These are phyloP conservation scores for Hemicentrotus pulcherrimus DNA, from an alignment of 35 echinoderm and acorn worm species.

Conservation along the genomic window DNA sequence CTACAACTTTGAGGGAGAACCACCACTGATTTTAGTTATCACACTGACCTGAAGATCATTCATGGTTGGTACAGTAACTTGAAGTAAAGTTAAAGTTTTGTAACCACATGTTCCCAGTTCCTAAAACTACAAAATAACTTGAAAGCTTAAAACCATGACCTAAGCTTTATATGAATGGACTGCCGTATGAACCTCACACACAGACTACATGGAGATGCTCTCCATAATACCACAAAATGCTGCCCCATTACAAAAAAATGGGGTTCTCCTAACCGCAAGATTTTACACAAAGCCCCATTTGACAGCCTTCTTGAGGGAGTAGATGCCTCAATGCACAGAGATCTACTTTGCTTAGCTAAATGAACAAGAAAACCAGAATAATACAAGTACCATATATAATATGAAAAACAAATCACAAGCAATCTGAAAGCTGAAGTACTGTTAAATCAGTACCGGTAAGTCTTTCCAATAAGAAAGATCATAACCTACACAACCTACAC, in stretches of 20 bases:
- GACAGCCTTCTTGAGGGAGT: not conserved
- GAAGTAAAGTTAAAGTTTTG: no score
- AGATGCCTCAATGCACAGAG: not conserved
- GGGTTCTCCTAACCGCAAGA: not conserved
- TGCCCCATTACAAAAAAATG: not conserved
- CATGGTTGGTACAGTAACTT: no score
- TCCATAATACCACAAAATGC: not conserved
- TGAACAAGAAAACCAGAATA: not conserved
- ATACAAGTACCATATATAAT: not conserved
- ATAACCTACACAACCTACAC: no score
- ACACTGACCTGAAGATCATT: no score
- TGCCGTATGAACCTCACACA: no score
- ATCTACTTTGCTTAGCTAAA: not conserved
- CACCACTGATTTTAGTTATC: no score
- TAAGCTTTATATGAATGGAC: no score
- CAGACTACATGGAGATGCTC: not conserved
- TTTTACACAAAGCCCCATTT: not conserved
- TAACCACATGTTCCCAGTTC: no score
- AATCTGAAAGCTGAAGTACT: not conserved
- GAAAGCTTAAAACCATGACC: no score
- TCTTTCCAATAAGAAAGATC: no score
- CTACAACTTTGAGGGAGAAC: no score
- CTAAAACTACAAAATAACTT: no score
- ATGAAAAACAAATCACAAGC: not conserved
- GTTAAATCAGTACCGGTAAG: not conserved